These are phyloP conservation scores for Thymelicus lineola DNA, from an alignment of 2,888 invertebrate genomes.

Conservation along the genomic window DNA sequence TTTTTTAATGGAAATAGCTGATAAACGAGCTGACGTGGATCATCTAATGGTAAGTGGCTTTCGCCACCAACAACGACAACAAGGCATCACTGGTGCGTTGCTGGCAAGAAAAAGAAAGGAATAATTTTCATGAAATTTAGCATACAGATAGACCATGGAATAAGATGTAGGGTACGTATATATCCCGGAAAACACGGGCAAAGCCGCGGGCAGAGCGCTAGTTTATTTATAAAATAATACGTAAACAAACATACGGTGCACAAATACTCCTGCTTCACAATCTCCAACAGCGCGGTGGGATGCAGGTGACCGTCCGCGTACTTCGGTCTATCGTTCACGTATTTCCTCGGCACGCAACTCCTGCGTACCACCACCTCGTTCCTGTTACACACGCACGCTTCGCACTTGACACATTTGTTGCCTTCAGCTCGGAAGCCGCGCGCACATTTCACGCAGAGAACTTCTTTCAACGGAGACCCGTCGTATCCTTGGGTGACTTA, in stretches of 20 bases:
- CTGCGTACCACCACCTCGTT: conserved; percentile 62
- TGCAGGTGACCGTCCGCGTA: conserved; percentile 63
- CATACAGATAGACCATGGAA: too few relatives aligned
- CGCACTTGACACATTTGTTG: conserved; percentile 67
- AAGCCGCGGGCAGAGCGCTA: too few relatives aligned
- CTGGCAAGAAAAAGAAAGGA: too few relatives aligned
- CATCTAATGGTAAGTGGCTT: too few relatives aligned
- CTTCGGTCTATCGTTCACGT: conserved; percentile 63
- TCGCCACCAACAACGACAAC: too few relatives aligned
- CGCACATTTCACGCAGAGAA: conserved; percentile 73
- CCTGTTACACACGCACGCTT: conserved; percentile 61
- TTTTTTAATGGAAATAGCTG: too few relatives aligned
- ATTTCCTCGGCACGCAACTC: conserved; percentile 64
- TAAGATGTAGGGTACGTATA: too few relatives aligned
- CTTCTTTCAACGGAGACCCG: conserved; percentile 71
- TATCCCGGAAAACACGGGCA: too few relatives aligned
- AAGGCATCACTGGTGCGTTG: too few relatives aligned
- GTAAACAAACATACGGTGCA: conserved; percentile 64
- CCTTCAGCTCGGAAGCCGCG: conserved; percentile 60
- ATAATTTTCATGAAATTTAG: too few relatives aligned
- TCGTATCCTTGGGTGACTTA: conserved; percentile 75
- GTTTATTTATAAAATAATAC: neutral
- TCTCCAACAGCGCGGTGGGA: conserved; percentile 60
- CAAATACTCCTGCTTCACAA: conserved; percentile 71
- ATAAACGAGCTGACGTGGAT: too few relatives aligned